Percentiles rank a stretch among this genome's conserved stretches.
Conservation (phyloP, 64 coral and sea anemone species). For the Pachyseris speciosa region DNA sequence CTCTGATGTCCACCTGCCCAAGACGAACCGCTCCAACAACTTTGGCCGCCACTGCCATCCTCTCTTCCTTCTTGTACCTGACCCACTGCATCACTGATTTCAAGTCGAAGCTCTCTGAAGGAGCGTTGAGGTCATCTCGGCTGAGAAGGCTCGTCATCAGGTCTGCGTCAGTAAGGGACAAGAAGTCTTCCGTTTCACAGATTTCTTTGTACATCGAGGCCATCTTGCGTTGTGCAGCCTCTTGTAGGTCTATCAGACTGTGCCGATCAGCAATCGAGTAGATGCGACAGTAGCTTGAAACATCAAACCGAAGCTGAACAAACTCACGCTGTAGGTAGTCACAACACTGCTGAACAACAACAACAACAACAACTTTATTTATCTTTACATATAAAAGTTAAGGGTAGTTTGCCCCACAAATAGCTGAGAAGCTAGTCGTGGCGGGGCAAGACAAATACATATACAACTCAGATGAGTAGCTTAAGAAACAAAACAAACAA, state of each 20-base stretch:
- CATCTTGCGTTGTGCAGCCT: background rate
- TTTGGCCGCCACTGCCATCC: background rate
- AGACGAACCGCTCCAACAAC: background rate
- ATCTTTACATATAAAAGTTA: too few species aligned
- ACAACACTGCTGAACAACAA: slow-evolving; percentile 24
- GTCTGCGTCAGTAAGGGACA: background rate
- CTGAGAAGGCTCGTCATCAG: background rate
- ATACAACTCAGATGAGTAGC: too few species aligned
- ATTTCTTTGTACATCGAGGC: slow-evolving; percentile 17
- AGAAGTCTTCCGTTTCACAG: slow-evolving; percentile 23
- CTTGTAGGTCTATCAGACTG: background rate
- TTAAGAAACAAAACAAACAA: too few species aligned
- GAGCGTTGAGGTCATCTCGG: slow-evolving; percentile 7
- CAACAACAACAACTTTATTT: too few species aligned
- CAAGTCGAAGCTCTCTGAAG: background rate
- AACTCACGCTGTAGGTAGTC: background rate
- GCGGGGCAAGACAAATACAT: too few species aligned
- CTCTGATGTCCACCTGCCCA: background rate
- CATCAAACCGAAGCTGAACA: background rate
- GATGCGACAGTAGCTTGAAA: background rate
- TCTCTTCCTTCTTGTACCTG: slow-evolving; percentile 7
- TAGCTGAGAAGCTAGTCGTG: too few species aligned
- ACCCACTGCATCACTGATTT: slow-evolving; percentile 21
- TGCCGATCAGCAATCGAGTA: background rate
- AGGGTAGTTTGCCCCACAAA: too few species aligned